Percentiles rank a stretch among this genome's conserved stretches.
Evolutionary conservation across 2,888 invertebrate species (phyloP).

Genomic region (Eupithecia inturbata): DNA sequence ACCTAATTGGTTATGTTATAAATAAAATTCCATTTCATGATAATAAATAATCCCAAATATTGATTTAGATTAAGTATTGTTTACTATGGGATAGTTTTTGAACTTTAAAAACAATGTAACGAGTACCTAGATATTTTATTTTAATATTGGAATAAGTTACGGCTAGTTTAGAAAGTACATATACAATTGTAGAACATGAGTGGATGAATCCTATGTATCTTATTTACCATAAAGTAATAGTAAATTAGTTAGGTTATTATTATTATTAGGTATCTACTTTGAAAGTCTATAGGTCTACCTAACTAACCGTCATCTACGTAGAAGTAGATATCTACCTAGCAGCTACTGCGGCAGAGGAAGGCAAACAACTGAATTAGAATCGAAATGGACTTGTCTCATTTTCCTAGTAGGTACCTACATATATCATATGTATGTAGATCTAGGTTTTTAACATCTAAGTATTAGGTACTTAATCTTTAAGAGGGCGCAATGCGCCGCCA

Average conservation of each 20-base stretch:
- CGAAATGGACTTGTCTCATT: not conserved
- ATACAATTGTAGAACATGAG: not conserved
- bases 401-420: not conserved
- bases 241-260: not conserved
- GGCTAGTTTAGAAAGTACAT: not conserved
- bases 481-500: no score
- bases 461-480: no score
- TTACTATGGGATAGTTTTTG: not conserved
- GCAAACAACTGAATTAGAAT: not conserved
- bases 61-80: not conserved
- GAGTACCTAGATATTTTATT: no score
- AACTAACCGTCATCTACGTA: not conserved
- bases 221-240: not conserved
- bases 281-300: not conserved
- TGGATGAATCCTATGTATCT: not conserved
- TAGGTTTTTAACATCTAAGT: not conserved
- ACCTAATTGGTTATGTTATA: not conserved
- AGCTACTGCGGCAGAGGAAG: not conserved
- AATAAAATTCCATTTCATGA: not conserved
- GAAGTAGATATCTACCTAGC: not conserved
- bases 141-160: not conserved
- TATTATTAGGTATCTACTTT: not conserved
- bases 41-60: not conserved
- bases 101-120: no score
- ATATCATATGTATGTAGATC: not conserved